phyloP scores from a whole-genome alignment of 2,888 invertebrate species.

The Lasioglossum malachurum region DNA sequence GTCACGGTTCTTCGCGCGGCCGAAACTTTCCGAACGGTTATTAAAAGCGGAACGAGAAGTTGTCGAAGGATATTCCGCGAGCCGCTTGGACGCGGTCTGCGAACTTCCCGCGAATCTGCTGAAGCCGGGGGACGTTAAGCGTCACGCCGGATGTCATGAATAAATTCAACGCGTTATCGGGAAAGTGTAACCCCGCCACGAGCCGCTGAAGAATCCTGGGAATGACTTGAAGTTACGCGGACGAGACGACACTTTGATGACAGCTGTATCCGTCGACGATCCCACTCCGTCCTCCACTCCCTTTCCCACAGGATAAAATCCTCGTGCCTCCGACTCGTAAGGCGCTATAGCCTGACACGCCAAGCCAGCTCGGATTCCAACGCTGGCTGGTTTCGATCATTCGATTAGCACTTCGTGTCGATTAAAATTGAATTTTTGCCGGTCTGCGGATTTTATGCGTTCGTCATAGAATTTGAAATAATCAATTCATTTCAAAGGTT shows the following conservation, averaged over 20 bases:
- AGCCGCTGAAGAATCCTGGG: background rate
- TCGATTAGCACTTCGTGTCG: background rate
- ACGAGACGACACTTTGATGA: slow-evolving; percentile 51
- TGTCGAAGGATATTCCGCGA: slow-evolving; percentile 37
- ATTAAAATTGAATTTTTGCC: too few relatives aligned
- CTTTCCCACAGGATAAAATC: background rate
- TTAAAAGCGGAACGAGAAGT: slow-evolving; percentile 52
- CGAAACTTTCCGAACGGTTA: slow-evolving; percentile 47
- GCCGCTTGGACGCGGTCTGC: slow-evolving; percentile 18
- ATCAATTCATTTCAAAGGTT: background rate
- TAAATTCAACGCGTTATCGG: slow-evolving; percentile 63
- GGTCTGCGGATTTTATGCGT: too few relatives aligned
- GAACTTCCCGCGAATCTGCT: slow-evolving; percentile 20
- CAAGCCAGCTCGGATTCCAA: background rate
- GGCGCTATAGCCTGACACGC: background rate
- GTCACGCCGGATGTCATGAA: slow-evolving; percentile 57
- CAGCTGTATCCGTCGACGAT: slow-evolving; percentile 34
- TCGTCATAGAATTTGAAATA: too few relatives aligned
- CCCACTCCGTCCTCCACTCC: background rate
- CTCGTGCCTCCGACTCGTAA: background rate
- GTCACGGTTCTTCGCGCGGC: slow-evolving; percentile 15
- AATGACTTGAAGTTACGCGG: slow-evolving; percentile 18
- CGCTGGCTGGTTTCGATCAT: background rate
- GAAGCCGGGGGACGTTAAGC: slow-evolving; percentile 30
- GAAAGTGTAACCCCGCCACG: slow-evolving; percentile 23